phyloP scores from a whole-genome alignment of 2,113 vertebrate genomes.

The Anarhynchus alexandrinus region DNA sequence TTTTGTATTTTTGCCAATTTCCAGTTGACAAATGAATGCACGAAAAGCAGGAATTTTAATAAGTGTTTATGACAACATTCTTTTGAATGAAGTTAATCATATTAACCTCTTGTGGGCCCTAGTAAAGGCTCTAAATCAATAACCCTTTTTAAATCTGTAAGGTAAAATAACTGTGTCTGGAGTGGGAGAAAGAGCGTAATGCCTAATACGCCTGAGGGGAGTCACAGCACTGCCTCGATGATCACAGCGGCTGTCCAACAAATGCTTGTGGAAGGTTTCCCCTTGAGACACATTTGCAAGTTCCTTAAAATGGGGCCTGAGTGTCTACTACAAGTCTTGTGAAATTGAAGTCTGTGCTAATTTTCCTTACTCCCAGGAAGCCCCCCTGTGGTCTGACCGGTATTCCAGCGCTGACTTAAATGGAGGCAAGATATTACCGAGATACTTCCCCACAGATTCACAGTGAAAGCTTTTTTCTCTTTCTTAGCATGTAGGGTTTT shows the following conservation, averaged over 20 bases:
- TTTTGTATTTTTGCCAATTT: constrained; percentile 27
- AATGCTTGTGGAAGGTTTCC: neutral
- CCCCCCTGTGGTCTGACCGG: neutral
- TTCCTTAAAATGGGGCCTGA: neutral
- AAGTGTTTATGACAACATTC: neutral
- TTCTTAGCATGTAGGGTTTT: neutral
- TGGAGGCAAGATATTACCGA: neutral
- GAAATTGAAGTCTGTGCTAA: neutral
- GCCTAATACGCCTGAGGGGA: neutral
- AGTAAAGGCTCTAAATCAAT: neutral
- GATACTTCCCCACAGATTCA: neutral
- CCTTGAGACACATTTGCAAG: neutral
- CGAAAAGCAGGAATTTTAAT: neutral
- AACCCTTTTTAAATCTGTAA: neutral
- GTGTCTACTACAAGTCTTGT: neutral
- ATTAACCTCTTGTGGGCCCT: neutral
- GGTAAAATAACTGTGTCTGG: neutral
- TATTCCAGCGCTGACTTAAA: neutral
- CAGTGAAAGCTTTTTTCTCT: neutral
- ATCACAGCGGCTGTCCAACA: neutral
- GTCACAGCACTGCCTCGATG: neutral
- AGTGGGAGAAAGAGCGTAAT: neutral
- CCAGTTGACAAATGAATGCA: neutral
- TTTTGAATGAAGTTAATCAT: neutral
- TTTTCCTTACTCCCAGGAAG: neutral